Evolutionary conservation across 1,140 invertebrate species (phyloP).

Genomic region (Cyphomyrmex costatus): DNA sequence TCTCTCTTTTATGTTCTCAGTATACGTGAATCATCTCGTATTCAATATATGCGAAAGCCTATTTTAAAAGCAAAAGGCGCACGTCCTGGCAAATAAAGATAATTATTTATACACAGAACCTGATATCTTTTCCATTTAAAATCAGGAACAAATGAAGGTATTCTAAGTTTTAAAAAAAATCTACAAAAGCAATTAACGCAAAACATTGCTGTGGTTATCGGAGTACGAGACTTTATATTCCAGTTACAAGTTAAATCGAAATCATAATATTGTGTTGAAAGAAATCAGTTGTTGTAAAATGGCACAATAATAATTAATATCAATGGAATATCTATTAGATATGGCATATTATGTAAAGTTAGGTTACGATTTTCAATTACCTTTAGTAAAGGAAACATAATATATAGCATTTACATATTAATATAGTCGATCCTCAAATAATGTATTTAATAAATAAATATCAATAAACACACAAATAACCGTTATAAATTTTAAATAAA

Average conservation of each 20-base stretch:
- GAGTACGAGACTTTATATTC: no score
- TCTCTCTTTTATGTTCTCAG: slow-evolving; percentile 19
- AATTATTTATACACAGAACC: neutral
- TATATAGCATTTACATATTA: slow-evolving; percentile 35
- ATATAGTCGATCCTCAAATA: neutral
- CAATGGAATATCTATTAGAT: slow-evolving; percentile 30
- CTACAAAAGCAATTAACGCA: no score
- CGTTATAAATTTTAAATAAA: slow-evolving; percentile 29
- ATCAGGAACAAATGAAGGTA: no score
- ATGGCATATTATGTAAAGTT: slow-evolving; percentile 20
- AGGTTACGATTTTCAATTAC: slow-evolving; percentile 38
- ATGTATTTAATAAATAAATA: slow-evolving; percentile 12
- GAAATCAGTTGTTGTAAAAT: slow-evolving; percentile 11
- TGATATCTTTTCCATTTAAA: no score
- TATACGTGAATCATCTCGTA: slow-evolving; percentile 2
- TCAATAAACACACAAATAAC: neutral
- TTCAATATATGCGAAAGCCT: slow-evolving; percentile 34
- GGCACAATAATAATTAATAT: slow-evolving; percentile 27
- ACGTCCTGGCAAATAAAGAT: neutral
- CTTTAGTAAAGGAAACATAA: slow-evolving; percentile 18
- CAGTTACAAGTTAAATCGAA: neutral
- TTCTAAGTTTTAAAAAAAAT: no score
- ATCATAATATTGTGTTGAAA: slow-evolving; percentile 18
- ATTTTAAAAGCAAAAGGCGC: slow-evolving; percentile 25
- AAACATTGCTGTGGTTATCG: no score